phyloP scores from a whole-genome alignment of 2,113 vertebrate genomes.

The Peucedramus taeniatus region DNA sequence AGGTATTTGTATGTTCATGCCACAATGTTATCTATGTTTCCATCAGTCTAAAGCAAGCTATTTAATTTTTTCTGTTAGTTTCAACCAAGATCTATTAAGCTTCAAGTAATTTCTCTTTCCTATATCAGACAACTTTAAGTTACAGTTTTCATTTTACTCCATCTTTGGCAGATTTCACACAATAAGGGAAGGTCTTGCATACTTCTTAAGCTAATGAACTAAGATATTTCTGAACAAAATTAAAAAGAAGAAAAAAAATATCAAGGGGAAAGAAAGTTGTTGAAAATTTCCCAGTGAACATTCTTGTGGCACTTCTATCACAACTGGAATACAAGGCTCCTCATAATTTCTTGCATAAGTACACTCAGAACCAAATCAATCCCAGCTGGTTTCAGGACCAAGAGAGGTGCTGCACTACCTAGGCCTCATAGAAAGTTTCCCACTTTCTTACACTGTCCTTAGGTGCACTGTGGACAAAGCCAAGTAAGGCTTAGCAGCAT shows the following conservation, averaged over 20 bases:
- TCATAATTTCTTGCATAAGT: not conserved
- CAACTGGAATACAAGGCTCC: not conserved
- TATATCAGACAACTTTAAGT: not conserved
- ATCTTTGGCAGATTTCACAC: not conserved
- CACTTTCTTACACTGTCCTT: not conserved
- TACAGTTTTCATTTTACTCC: not conserved
- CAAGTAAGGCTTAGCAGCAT: not conserved
- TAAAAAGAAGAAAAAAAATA: not conserved
- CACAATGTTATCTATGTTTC: not conserved
- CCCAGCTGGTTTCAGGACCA: not conserved
- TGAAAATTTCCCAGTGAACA: not conserved
- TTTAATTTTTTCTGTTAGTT: not conserved
- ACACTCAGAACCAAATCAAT: not conserved
- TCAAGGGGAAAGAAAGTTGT: not conserved
- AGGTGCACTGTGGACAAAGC: not conserved
- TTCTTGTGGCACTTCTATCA: not conserved
- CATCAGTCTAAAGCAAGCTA: not conserved
- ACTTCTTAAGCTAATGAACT: not conserved
- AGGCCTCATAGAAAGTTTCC: not conserved
- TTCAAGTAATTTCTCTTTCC: not conserved
- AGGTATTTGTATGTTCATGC: not conserved
- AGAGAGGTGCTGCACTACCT: not conserved
- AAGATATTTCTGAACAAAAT: not conserved
- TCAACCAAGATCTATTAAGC: not conserved
- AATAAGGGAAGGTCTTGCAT: not conserved